Conservation (phyloP, 2,888 invertebrate genomes). For the Drosophila niveifrons region DNA sequence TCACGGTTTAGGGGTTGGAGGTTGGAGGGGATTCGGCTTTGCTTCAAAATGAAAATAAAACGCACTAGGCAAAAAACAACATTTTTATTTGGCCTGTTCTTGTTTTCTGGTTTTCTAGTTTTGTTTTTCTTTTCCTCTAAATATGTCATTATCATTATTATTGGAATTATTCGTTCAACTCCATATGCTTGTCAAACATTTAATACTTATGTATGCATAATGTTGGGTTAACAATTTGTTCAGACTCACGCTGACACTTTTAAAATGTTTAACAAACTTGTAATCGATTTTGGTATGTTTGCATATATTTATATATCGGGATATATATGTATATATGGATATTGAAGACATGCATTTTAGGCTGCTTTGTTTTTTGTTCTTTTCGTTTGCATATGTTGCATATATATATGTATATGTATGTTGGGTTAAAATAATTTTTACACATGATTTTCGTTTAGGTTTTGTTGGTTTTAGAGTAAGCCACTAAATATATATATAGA, state of each 20-base stretch:
- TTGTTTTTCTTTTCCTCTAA: conserved; percentile 11
- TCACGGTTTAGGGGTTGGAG: background rate
- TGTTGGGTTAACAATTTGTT: conserved; percentile 47
- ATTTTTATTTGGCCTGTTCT: conserved; percentile 58
- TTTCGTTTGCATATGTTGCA: conserved; percentile 17
- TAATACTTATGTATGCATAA: conserved; percentile 18
- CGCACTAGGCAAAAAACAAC: conserved; percentile 66
- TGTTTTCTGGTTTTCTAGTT: conserved; percentile 2
- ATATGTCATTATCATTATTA: conserved; percentile 22
- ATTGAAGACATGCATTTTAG: conserved; percentile 5
- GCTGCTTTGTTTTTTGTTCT: conserved; percentile 19
- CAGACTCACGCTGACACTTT: conserved; percentile 30
- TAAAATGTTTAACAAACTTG: conserved; percentile 41
- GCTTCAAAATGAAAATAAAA: conserved; percentile 59
- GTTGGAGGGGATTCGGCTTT: background rate
- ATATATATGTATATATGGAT: conserved; percentile 3
- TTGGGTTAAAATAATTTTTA: conserved; percentile 34
- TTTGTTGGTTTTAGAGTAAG: conserved; percentile 19
- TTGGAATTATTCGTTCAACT: conserved; percentile 36
- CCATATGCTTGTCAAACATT: conserved; percentile 28
- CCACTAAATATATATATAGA: conserved; percentile 27
- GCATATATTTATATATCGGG: conserved; percentile 8
- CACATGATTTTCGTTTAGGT: conserved; percentile 25
- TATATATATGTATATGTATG: too few relatives aligned
- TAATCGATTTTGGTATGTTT: conserved; percentile 11